phyloP scores from a whole-genome alignment of 2,888 invertebrate genomes.

The Ectemnius lituratus region DNA sequence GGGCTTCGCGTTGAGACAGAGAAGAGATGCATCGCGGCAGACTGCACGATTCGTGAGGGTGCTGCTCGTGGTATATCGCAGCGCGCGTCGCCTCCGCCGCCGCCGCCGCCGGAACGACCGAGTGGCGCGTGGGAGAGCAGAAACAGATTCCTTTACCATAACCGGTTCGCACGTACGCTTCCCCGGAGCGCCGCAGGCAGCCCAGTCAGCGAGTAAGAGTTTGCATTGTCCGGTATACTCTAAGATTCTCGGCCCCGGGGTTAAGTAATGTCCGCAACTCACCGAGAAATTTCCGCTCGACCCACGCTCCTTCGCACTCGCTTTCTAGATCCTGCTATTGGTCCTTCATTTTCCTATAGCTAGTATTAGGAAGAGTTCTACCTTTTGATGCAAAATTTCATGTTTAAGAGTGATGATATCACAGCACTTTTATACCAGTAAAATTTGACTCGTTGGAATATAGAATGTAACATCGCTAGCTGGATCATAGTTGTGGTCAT shows the following conservation, averaged over 20 bases:
- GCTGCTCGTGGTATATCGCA: not conserved
- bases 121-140: slow-evolving; percentile 67
- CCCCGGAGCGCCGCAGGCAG: slow-evolving; percentile 43
- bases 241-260: slow-evolving; percentile 50
- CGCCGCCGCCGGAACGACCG: slow-evolving; percentile 29
- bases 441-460: too few species aligned
- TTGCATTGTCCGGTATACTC: slow-evolving; percentile 55
- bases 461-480: not conserved
- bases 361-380: too few species aligned
- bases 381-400: too few species aligned
- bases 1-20: slow-evolving; percentile 20
- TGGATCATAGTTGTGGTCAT: not conserved
- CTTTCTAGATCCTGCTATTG: slow-evolving; percentile 39
- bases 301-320: slow-evolving; percentile 37
- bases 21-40: slow-evolving; percentile 49
- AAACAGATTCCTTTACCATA: slow-evolving; percentile 67
- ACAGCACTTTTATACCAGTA: too few species aligned
- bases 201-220: slow-evolving; percentile 22
- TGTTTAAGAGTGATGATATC: too few species aligned
- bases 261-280: slow-evolving; percentile 57
- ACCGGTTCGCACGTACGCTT: slow-evolving; percentile 58
- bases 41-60: slow-evolving; percentile 24
- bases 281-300: slow-evolving; percentile 52
- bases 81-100: not conserved
- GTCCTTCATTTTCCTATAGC: slow-evolving; percentile 39